Base-by-base conservation (phyloP, 2,888 invertebrate species). In the Dasysyrphus albostriatus region DNA sequence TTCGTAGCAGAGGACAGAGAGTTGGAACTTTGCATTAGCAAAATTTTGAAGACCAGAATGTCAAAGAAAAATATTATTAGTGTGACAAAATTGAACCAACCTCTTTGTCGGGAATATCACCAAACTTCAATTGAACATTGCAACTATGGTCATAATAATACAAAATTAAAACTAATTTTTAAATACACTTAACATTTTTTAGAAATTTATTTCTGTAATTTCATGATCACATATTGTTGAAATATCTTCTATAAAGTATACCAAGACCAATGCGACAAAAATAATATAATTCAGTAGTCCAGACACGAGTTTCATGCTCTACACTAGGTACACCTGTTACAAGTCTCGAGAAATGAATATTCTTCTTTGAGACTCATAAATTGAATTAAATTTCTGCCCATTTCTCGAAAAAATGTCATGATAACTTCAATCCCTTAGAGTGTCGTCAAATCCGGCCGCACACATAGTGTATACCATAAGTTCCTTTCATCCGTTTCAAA, bases 381-480 rank as follows among this genome's bases (percentile, higher is more conserved):
- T 63, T 63, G 63, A 63, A 32, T 63, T 32, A 63, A 63, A 63
- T 63, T 44, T 32, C 63, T 44, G 44, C 9, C 44, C 44, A 63
- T 63, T 63, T 63, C 32, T 63, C 63, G 5, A 32, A 32, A n/a
- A 19, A 61, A 29, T 9, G 6, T 63, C 63, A 63, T 47, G 44
- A 63, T 63, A 63, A 44, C 63, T 63, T 29, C 29, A 47, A 63
- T 63, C 63, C 63, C 63, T 63, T 63, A 9, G 44, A 63, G 44
- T 63, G 63, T 44, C 29, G 63, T 63, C 63, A 44, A 29, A 63
- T 63, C 63, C 44, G 5, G 29, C 63, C 63, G 10, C 63, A 63
- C 16, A 16, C n/a, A 56, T 4, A 10, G 5, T 1, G 24, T 12
- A 14, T 42, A 37, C 37, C 10, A 19, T n/a, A 42, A 14, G 9